Base-by-base conservation (phyloP, 1,140 invertebrate genomes). In the Medauroidea extradentata region DNA sequence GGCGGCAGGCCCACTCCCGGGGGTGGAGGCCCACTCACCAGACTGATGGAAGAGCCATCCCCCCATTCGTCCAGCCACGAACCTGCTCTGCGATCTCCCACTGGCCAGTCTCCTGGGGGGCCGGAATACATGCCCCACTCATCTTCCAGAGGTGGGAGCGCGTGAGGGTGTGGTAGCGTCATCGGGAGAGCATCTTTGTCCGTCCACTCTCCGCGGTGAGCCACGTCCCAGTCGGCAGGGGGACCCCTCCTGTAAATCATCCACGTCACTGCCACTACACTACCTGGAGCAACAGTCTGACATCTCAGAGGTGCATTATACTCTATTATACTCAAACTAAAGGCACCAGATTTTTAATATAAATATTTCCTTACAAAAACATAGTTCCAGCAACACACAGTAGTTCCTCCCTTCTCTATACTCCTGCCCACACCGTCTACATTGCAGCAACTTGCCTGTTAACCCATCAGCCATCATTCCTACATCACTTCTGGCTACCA, bases 191-290 rank as follows among this genome's bases (percentile, higher is more conserved):
- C 19, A 3, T 59, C 57, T 16, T 53, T 53, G 39, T 59, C 57
- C 14, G 16, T 39, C 49, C 51, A 59, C 39, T 53, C 49, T 8
- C 57, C 50, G 18, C 48, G 16, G 24, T 29, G 57, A 5, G 18
- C 14, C 19, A 23, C 41, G 16, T 52, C 51, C 56, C 56, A 57
- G 3, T 57, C 56, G 2, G 46, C 24, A 11, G 56, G 56, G 3
- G 46, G 56, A 14, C 46, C 56, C 13, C 56, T 29, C 27, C 56
- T 49, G 29, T n/a, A n/a, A n/a, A n/a, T n/a, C n/a, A n/a, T n/a
- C n/a, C n/a, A n/a, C n/a, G n/a, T n/a, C n/a, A n/a, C n/a, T n/a
- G n/a, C n/a, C n/a, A n/a, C n/a, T n/a, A n/a, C n/a, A n/a, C n/a
- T n/a, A n/a, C n/a, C n/a, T n/a, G n/a, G n/a, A n/a, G n/a, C n/a